These are phyloP conservation scores for Hippocampus comes DNA, from an alignment of 2,113 vertebrate species.

Conservation along the genomic window DNA sequence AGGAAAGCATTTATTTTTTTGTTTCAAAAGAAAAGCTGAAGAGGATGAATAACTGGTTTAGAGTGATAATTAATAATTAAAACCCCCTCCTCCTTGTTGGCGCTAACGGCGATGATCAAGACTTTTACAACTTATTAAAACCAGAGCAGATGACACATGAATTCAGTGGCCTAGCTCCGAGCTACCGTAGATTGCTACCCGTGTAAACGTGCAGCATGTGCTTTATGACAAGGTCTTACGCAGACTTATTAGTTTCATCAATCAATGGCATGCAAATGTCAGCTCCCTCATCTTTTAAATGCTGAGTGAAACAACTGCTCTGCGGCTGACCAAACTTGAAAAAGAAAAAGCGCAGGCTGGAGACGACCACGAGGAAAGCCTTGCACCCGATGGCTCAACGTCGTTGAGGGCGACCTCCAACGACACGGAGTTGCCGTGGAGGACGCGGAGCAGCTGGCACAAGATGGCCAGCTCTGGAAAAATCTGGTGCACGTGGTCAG, in stretches of 20 bases:
- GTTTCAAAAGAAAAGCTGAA: constrained; percentile 1
- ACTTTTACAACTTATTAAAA: constrained; percentile 15
- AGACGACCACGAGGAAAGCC: no score
- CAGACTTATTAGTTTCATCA: constrained; percentile 60
- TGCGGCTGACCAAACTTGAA: constrained; percentile 57
- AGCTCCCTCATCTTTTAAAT: constrained; percentile 64
- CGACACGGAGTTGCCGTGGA: no score
- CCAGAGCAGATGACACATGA: constrained; percentile 17
- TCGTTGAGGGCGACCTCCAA: no score
- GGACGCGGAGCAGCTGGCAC: no score
- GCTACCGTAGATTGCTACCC: constrained; percentile 19
- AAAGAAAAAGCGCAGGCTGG: background rate
- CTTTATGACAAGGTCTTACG: constrained; percentile 52
- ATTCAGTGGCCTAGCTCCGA: constrained; percentile 26
- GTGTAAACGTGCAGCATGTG: constrained; percentile 40
- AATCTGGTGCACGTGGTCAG: no score
- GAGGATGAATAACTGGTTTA: constrained; percentile 38
- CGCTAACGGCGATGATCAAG: constrained; percentile 9
- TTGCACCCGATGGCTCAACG: no score
- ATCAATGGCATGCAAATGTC: constrained; percentile 60
- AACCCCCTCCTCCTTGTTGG: background rate
- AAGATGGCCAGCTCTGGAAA: no score
- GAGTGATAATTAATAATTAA: background rate
- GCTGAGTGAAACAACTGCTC: constrained; percentile 40
- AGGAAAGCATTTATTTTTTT: background rate